Percentiles rank a stretch among this genome's conserved stretches.
Conservation (phyloP, 2,113 vertebrate species). For the Sterna hirundo region DNA sequence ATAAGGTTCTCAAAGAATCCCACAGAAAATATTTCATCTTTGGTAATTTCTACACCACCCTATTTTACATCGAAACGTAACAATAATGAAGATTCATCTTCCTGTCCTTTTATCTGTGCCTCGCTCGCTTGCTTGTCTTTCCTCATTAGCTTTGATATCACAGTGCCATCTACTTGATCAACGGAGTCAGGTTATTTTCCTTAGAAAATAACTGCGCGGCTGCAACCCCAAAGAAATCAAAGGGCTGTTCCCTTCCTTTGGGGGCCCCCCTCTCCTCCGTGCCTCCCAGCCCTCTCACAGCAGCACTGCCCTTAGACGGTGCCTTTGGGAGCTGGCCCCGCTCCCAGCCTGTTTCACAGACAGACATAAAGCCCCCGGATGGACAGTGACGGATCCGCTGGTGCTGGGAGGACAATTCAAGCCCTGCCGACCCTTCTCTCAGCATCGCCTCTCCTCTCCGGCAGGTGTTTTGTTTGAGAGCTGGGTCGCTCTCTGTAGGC, state of each 20-base stretch:
- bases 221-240: constrained; percentile 29
- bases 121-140: background rate
- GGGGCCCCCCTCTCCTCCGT: background rate
- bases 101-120: background rate
- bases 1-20: background rate
- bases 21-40: background rate
- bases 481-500: background rate
- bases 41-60: background rate
- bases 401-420: background rate
- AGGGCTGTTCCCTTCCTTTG: background rate
- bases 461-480: background rate
- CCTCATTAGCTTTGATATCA: constrained; percentile 53
- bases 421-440: background rate
- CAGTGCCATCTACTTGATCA: constrained; percentile 63
- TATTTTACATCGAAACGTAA: background rate
- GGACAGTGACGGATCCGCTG: background rate
- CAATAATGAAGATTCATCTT: constrained; percentile 7
- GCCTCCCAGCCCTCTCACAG: background rate
- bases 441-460: background rate
- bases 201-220: background rate
- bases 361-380: background rate
- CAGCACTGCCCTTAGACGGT: background rate
- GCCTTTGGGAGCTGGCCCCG: background rate
- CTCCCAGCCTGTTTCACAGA: background rate
- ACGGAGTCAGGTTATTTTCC: constrained; percentile 33